These are phyloP conservation scores for Spea multiplicata DNA, from an alignment of 2,113 vertebrate genomes.

Conservation along the genomic window DNA sequence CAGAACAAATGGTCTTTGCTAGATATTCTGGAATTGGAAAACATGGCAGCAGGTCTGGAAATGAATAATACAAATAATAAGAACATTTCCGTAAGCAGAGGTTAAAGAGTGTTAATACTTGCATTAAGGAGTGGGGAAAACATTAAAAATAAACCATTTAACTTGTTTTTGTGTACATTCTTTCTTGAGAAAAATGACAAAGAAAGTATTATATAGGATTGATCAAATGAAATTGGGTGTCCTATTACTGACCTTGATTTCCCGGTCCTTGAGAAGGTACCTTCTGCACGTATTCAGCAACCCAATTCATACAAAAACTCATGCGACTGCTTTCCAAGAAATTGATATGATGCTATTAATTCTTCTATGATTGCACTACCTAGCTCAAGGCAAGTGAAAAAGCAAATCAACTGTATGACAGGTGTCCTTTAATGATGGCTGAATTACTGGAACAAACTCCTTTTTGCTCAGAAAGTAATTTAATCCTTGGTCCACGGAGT, in stretches of 20 bases:
- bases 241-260: constrained; percentile 23
- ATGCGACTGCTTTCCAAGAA: constrained; percentile 24
- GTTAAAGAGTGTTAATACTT: too few species aligned
- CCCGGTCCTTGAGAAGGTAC: constrained; percentile 5
- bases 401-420: constrained; percentile 24
- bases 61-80: too few species aligned
- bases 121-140: too few species aligned
- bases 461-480: constrained; percentile 41
- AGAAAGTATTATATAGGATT: neutral
- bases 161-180: too few species aligned
- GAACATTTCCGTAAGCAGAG: too few species aligned
- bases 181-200: neutral
- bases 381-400: constrained; percentile 31
- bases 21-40: neutral
- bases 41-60: neutral
- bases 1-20: neutral
- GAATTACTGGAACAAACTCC: constrained; percentile 42
- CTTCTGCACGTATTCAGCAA: constrained; percentile 8
- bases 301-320: constrained; percentile 11
- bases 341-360: constrained; percentile 36
- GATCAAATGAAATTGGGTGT: constrained; percentile 11
- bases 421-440: constrained; percentile 26
- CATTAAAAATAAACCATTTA: too few species aligned
- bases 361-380: constrained; percentile 28
- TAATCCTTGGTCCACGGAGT: constrained; percentile 45